Percentiles rank a stretch among this genome's conserved stretches.
These are phyloP conservation scores for Eremophila alpestris DNA, from an alignment of 2,797 vertebrate species.

Conservation along the genomic window DNA sequence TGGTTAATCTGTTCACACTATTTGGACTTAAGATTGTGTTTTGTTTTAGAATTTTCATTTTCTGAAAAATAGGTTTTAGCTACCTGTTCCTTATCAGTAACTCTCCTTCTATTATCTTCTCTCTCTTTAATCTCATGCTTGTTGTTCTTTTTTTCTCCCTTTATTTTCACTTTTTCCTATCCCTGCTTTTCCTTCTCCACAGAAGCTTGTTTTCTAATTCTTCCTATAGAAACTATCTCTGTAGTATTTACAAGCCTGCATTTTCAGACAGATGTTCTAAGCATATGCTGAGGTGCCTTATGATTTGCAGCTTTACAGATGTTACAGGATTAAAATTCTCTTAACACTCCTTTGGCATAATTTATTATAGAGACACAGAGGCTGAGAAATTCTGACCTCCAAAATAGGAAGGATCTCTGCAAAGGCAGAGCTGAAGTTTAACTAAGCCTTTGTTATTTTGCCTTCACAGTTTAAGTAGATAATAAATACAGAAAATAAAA, in stretches of 20 bases:
- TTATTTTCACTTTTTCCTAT: neutral
- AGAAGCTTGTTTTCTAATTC: neutral
- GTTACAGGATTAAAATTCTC: neutral
- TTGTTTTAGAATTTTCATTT: neutral
- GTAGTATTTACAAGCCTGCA: neutral
- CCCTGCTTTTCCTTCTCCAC: neutral
- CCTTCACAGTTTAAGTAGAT: neutral
- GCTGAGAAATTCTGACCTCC: neutral
- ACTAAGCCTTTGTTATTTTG: neutral
- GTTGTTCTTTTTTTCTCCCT: neutral
- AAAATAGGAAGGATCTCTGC: neutral
- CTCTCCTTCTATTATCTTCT: neutral
- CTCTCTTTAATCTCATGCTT: neutral
- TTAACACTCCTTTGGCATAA: neutral
- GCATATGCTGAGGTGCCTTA: neutral
- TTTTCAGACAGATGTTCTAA: conserved; percentile 38
- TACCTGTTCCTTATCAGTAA: neutral
- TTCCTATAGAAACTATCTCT: neutral
- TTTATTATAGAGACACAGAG: neutral
- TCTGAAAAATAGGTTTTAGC: neutral
- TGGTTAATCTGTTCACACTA: neutral
- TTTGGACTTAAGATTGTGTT: neutral
- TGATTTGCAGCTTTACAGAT: conserved; percentile 6
- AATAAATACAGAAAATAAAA: neutral
- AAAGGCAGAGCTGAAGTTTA: neutral